Conservation (phyloP, 2,888 invertebrate genomes). For the Stenotaenia linearis region DNA sequence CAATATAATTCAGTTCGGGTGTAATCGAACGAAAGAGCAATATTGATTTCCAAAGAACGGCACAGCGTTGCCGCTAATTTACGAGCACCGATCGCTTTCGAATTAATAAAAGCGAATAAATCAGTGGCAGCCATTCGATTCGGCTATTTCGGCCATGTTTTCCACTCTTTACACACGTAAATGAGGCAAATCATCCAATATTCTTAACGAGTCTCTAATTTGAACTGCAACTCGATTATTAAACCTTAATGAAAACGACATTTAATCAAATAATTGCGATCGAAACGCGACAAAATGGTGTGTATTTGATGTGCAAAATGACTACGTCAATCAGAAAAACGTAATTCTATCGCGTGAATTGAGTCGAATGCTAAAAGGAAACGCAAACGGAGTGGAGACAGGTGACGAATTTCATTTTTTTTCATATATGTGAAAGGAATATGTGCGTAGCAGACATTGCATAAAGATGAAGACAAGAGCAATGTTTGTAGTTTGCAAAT, state of each 20-base stretch:
- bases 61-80: not conserved
- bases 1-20: not conserved
- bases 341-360: too few relatives aligned
- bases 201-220: slow-evolving; percentile 22
- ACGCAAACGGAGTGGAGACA: too few relatives aligned
- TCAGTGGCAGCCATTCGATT: not conserved
- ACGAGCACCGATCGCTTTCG: not conserved
- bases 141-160: not conserved
- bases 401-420: too few relatives aligned
- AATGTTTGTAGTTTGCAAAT: slow-evolving; percentile 23
- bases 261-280: slow-evolving; percentile 7
- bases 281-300: not conserved
- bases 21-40: not conserved
- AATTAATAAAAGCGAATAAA: not conserved
- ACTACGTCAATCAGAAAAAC: too few relatives aligned
- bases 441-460: not conserved
- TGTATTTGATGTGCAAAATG: not conserved
- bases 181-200: slow-evolving; percentile 2
- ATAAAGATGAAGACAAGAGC: slow-evolving; percentile 19
- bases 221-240: not conserved
- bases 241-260: not conserved
- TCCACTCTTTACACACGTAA: not conserved
- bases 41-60: not conserved
- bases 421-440: too few relatives aligned
- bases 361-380: too few relatives aligned